A percentile compares a stretch with the other conserved stretches of the same genome.
Conservation (phyloP, 2,113 vertebrate species). For the Sakesphorus luctuosus region DNA sequence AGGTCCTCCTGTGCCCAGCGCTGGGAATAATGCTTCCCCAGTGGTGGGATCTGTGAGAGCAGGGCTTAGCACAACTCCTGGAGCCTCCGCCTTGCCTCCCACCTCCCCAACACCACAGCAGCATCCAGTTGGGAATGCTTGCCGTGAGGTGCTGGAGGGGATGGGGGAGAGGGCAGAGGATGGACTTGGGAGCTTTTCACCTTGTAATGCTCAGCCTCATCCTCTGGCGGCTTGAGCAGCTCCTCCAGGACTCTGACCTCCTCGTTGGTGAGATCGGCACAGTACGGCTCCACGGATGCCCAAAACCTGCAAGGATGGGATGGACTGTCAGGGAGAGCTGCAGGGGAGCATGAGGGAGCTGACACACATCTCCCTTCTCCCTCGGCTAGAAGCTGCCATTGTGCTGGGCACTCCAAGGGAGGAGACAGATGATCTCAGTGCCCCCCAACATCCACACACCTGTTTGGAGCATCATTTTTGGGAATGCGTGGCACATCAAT, state of each 20-base stretch:
- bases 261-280: constrained; percentile 95
- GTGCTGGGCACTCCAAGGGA: rapidly evolving
- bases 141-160: neutral
- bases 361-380: rapidly evolving
- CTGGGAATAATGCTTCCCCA: constrained; percentile 97
- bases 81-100: neutral
- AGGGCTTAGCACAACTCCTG: neutral
- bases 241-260: constrained; percentile 94
- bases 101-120: rapidly evolving
- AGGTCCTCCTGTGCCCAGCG: constrained; percentile 98
- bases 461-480: constrained; percentile 98
- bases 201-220: constrained; percentile 97
- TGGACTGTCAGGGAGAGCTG: neutral
- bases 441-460: constrained; percentile 69
- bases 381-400: rapidly evolving
- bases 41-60: constrained; percentile 82
- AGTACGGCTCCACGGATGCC: constrained; percentile 97
- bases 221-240: constrained; percentile 92
- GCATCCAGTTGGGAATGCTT: rapidly evolving
- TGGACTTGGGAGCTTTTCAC: constrained; percentile 56
- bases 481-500: constrained; percentile 95
- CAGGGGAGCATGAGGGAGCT: rapidly evolving
- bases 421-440: rapidly evolving
- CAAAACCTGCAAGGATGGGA: constrained; percentile 81
- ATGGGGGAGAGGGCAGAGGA: neutral